Conservation (phyloP, 2,888 invertebrate genomes). For the Lasioglossum leucozonium region DNA sequence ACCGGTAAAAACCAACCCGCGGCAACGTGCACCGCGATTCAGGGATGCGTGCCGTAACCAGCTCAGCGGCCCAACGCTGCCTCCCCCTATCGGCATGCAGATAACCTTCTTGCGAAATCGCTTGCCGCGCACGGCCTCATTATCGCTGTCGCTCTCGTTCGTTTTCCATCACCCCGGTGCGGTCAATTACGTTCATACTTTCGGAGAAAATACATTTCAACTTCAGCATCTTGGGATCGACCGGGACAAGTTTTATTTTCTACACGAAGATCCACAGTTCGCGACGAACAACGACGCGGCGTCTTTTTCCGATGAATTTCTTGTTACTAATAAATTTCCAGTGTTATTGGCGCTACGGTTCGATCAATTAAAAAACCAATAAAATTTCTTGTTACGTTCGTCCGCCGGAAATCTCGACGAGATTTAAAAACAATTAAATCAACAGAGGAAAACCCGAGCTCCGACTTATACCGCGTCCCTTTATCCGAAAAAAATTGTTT, state of each 20-base stretch:
- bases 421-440: not conserved
- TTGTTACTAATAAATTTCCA: no score
- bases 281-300: not conserved
- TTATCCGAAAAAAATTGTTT: not conserved
- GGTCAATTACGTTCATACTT: no score
- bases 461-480: not conserved
- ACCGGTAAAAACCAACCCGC: constrained; percentile 58
- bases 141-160: not conserved
- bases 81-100: constrained; percentile 50
- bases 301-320: not conserved
- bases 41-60: constrained; percentile 64
- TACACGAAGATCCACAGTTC: no score
- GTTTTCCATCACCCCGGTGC: no score
- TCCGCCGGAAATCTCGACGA: not conserved
- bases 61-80: constrained; percentile 29
- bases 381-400: no score
- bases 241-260: no score
- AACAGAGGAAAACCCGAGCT: not conserved
- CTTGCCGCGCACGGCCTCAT: constrained; percentile 42
- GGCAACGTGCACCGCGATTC: constrained; percentile 30
- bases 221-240: no score
- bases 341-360: no score
- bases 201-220: no score
- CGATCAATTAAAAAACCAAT: no score
- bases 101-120: constrained; percentile 58